A percentile compares a stretch with the other conserved stretches of the same genome.
phyloP scores from a whole-genome alignment of 2,797 vertebrate genomes.

The Enteromius treurensis region DNA sequence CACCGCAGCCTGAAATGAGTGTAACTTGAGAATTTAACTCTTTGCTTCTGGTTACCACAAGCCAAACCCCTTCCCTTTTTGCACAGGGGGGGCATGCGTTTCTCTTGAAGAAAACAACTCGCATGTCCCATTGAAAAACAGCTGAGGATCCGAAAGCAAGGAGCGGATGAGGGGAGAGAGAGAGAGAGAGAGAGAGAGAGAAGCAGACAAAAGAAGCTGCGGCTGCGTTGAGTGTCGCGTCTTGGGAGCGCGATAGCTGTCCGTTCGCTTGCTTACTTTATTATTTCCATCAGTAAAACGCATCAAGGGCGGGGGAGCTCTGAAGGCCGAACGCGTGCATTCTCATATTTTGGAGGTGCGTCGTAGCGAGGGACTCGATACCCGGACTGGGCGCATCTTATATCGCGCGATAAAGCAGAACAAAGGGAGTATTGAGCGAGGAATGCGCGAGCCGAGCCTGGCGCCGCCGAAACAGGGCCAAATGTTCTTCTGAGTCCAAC shows the following conservation, averaged over 20 bases:
- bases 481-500: conserved; percentile 75
- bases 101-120: conserved; percentile 70
- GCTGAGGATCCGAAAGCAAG: conserved; percentile 55
- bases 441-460: conserved; percentile 68
- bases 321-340: conserved; percentile 49
- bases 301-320: conserved; percentile 55
- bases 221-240: conserved; percentile 76
- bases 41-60: conserved; percentile 42
- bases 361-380: conserved; percentile 65
- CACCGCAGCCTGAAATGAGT: conserved; percentile 17
- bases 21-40: conserved; percentile 36
- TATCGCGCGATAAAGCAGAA: conserved; percentile 75
- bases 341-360: conserved; percentile 59
- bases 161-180: conserved; percentile 56
- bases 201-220: conserved; percentile 81
- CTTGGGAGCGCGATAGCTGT: conserved; percentile 70
- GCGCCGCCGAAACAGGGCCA: conserved; percentile 71
- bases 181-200: conserved; percentile 72
- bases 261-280: conserved; percentile 59
- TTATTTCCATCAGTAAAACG: conserved; percentile 18
- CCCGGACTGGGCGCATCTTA: conserved; percentile 64
- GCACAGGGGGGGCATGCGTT: conserved; percentile 45
- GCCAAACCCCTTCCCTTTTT: conserved; percentile 37
- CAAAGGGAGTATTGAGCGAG: conserved; percentile 74
- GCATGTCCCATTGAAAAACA: conserved; percentile 76